Evolutionary conservation across 1,140 invertebrate species (phyloP).

Genomic region (Saccostrea glomerata): DNA sequence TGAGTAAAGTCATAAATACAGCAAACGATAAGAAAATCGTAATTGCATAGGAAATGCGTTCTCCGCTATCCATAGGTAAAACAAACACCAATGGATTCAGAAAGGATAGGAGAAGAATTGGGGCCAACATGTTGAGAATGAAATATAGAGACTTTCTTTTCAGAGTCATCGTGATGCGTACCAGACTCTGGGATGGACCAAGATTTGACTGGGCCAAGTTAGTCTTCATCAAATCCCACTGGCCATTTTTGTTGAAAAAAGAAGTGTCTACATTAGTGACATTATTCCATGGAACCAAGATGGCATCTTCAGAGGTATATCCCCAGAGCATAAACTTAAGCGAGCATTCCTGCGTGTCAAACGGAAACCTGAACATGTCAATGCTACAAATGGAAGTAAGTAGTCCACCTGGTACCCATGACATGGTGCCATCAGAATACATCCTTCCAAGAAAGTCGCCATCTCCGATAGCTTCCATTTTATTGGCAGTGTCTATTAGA

Average conservation of each 20-base stretch:
- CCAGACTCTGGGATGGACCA: slow-evolving; percentile 40
- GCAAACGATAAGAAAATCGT: slow-evolving; percentile 58
- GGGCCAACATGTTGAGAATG: slow-evolving; percentile 53
- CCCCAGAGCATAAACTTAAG: background rate
- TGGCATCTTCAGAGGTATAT: background rate
- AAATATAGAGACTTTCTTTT: slow-evolving; percentile 55
- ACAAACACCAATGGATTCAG: slow-evolving; percentile 58
- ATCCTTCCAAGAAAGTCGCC: background rate
- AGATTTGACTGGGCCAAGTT: background rate
- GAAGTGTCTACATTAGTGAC: background rate
- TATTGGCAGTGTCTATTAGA: slow-evolving; percentile 19
- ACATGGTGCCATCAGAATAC: background rate
- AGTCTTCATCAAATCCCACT: slow-evolving; percentile 27
- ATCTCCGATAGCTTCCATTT: slow-evolving; percentile 16
- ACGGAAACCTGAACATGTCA: background rate
- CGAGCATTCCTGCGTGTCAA: slow-evolving; percentile 31
- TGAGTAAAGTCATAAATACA: slow-evolving; percentile 80
- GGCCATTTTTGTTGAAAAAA: background rate
- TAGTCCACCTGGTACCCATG: slow-evolving; percentile 12
- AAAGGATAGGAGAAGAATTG: slow-evolving; percentile 50
- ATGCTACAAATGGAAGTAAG: background rate
- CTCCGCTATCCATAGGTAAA: slow-evolving; percentile 57
- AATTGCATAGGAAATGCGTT: slow-evolving; percentile 60
- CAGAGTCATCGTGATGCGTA: slow-evolving; percentile 78
- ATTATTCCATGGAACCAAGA: background rate